phyloP scores from a whole-genome alignment of 2,797 vertebrate genomes.

The Eulemur coronatus region DNA sequence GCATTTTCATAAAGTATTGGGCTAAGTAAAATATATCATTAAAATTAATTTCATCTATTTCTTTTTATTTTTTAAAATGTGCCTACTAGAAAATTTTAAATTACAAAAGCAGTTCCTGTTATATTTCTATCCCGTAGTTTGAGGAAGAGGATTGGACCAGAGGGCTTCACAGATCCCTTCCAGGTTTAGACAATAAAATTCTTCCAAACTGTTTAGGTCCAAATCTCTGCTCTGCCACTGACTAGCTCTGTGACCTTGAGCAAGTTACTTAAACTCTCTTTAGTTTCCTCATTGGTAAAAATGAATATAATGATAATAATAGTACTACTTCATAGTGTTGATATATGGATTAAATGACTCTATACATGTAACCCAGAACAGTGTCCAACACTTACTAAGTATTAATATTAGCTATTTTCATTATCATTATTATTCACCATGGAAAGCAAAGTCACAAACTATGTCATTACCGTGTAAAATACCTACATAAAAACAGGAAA shows the following conservation, averaged over 20 bases:
- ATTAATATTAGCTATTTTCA: not conserved
- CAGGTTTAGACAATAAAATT: slow-evolving; percentile 9
- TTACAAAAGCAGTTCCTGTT: not conserved
- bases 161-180: not conserved
- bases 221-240: not conserved
- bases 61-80: not conserved
- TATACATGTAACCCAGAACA: not conserved
- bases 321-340: not conserved
- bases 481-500: not conserved
- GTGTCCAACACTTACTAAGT: not conserved
- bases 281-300: not conserved
- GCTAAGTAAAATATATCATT: not conserved
- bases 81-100: not conserved
- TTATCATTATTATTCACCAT: not conserved
- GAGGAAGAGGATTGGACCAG: not conserved
- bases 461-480: not conserved
- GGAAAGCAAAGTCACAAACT: not conserved
- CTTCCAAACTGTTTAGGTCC: not conserved
- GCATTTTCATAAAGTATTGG: not conserved
- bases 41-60: not conserved
- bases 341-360: not conserved
- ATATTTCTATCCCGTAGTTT: not conserved
- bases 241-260: no score
- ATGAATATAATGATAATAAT: not conserved
- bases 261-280: not conserved